A percentile compares a stretch with the other conserved stretches of the same genome.
These are phyloP conservation scores for Drosophila mettleri DNA, from an alignment of 2,888 invertebrate species.

Conservation along the genomic window DNA sequence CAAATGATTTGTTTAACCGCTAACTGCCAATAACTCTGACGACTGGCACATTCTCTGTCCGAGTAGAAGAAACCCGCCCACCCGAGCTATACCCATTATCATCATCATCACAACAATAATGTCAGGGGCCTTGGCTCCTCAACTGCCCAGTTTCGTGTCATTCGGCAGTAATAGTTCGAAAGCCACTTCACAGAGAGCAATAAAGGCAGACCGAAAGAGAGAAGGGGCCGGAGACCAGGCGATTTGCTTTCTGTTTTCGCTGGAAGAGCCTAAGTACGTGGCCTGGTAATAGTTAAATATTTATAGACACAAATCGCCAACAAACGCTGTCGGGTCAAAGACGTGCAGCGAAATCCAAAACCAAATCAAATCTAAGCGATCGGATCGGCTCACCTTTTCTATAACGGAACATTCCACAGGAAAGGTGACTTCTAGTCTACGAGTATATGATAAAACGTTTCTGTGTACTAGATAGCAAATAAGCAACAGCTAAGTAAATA, in stretches of 20 bases:
- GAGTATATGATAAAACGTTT: background rate
- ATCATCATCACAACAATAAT: constrained; percentile 36
- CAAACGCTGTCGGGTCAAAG: constrained; percentile 25
- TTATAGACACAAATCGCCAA: constrained; percentile 34
- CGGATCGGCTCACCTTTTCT: background rate
- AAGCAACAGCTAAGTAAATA: constrained; percentile 11
- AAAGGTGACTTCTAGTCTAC: background rate
- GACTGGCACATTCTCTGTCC: constrained; percentile 6
- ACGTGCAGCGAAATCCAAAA: constrained; percentile 30
- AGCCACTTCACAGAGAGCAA: constrained; percentile 12
- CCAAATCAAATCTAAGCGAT: constrained; percentile 18
- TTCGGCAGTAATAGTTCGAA: constrained; percentile 38
- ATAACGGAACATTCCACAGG: constrained; percentile 1
- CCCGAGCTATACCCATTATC: constrained; percentile 49
- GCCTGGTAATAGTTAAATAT: constrained; percentile 32
- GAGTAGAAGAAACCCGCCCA: constrained; percentile 33
- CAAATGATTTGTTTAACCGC: constrained; percentile 41
- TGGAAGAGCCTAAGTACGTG: constrained; percentile 29
- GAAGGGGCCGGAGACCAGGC: background rate
- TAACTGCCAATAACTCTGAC: constrained; percentile 29
- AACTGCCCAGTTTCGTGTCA: constrained; percentile 45
- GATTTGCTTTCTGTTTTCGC: constrained; percentile 19
- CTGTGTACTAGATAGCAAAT: background rate
- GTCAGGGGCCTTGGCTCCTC: constrained; percentile 12
- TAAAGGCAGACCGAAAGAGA: background rate